Conservation (phyloP, 2,797 vertebrate species). For the Lepidocolaptes lacrymiger region DNA sequence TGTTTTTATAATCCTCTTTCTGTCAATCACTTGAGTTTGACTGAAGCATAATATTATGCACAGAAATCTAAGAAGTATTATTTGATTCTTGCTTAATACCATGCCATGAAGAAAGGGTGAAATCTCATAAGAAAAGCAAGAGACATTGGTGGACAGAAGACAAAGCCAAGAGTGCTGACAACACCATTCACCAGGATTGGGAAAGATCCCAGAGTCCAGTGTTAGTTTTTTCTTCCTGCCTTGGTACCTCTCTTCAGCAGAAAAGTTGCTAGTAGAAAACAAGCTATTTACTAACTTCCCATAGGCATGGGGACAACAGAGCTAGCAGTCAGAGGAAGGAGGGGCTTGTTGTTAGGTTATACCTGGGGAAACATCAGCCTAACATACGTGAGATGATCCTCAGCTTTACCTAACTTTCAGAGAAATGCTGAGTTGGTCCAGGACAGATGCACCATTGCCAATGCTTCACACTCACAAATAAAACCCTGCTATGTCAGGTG, state of each 20-base stretch:
- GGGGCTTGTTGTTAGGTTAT: too few species aligned
- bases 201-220: not conserved
- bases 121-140: not conserved
- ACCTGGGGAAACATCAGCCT: not conserved
- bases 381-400: not conserved
- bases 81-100: not conserved
- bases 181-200: not conserved
- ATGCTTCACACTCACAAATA: not conserved
- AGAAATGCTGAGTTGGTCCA: not conserved
- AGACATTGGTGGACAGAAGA: not conserved
- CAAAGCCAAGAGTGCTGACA: accelerated
- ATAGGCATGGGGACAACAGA: not conserved
- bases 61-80: not conserved
- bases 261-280: not conserved
- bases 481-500: not conserved
- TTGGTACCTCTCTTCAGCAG: not conserved
- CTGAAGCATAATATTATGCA: not conserved
- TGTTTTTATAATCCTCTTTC: not conserved
- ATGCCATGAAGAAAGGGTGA: not conserved
- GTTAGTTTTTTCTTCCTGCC: not conserved
- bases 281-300: not conserved
- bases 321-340: not conserved
- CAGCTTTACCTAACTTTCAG: not conserved
- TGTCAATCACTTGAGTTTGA: not conserved
- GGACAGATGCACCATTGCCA: accelerated